phyloP scores from a whole-genome alignment of 2,888 invertebrate species.

The Troglohyphantes excavatus region DNA sequence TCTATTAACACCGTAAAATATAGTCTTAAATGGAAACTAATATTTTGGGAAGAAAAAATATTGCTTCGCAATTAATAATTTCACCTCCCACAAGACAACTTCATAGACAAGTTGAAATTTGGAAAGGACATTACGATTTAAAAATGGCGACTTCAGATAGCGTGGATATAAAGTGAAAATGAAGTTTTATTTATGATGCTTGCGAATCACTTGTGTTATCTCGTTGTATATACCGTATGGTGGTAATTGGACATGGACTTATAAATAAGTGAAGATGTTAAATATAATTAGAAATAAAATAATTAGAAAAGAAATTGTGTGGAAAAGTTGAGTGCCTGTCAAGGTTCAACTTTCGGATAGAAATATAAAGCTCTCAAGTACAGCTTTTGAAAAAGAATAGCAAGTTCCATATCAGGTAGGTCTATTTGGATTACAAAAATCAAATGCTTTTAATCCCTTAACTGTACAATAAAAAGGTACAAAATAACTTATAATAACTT shows the following conservation, averaged over 20 bases:
- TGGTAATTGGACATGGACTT: no score
- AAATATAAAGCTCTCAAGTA: background rate
- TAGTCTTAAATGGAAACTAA: constrained; percentile 11
- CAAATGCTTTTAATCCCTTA: background rate
- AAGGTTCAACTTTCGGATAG: background rate
- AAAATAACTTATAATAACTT: background rate
- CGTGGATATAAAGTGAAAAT: background rate
- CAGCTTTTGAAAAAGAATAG: background rate
- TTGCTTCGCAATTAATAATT: constrained; percentile 54
- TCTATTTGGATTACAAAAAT: background rate
- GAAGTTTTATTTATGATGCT: no score
- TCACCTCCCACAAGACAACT: background rate
- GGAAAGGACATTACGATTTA: background rate
- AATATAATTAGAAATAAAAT: background rate
- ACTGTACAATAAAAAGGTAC: background rate
- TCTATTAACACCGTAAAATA: background rate
- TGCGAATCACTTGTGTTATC: no score
- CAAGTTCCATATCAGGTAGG: background rate
- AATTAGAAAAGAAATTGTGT: background rate
- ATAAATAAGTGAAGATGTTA: no score
- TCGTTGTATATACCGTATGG: no score
- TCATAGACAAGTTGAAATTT: background rate
- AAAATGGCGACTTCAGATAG: background rate
- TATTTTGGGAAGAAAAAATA: constrained; percentile 1
- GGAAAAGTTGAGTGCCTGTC: background rate